Percentiles rank a stretch among this genome's conserved stretches.
Evolutionary conservation across 2,888 invertebrate genomes (phyloP).

Genomic region (Drosophila infuscata): DNA sequence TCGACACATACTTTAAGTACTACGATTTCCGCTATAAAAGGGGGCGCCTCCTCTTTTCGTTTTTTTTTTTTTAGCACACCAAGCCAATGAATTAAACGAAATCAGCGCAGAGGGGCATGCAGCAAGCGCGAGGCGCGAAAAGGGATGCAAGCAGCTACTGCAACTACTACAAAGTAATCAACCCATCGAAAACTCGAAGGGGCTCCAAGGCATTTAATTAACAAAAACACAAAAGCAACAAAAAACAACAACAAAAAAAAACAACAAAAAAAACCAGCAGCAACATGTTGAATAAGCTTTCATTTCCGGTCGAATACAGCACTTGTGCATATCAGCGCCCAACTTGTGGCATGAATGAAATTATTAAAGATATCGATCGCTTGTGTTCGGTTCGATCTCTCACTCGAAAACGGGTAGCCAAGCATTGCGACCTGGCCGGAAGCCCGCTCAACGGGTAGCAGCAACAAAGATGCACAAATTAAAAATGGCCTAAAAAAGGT

Average conservation of each 20-base stretch:
- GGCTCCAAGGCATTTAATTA: slow-evolving; percentile 70
- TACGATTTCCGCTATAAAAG: slow-evolving; percentile 26
- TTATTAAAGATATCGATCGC: slow-evolving; percentile 78
- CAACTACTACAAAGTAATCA: slow-evolving; percentile 28
- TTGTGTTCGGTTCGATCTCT: slow-evolving; percentile 55
- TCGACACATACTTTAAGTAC: slow-evolving; percentile 43
- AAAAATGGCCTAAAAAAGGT: neutral
- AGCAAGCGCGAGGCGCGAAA: slow-evolving; percentile 15
- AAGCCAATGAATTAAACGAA: slow-evolving; percentile 56
- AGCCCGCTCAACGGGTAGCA: slow-evolving; percentile 43
- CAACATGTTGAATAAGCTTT: slow-evolving; percentile 69
- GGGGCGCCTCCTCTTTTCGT: slow-evolving; percentile 2
- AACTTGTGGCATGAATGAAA: slow-evolving; percentile 74
- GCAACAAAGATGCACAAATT: slow-evolving; percentile 16
- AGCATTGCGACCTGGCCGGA: slow-evolving; percentile 25
- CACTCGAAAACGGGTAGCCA: slow-evolving; percentile 42
- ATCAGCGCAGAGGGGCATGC: slow-evolving; percentile 15
- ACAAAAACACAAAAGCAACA: slow-evolving; percentile 48
- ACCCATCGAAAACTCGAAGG: slow-evolving; percentile 38
- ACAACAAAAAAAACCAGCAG: neutral
- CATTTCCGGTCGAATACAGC: slow-evolving; percentile 65
- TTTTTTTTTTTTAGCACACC: neutral
- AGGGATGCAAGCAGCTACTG: slow-evolving; percentile 54
- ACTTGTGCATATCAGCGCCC: slow-evolving; percentile 48
- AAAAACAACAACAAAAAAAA: too few species aligned